Conservation (phyloP, 2,888 invertebrate species). For the Suillia variegata region DNA sequence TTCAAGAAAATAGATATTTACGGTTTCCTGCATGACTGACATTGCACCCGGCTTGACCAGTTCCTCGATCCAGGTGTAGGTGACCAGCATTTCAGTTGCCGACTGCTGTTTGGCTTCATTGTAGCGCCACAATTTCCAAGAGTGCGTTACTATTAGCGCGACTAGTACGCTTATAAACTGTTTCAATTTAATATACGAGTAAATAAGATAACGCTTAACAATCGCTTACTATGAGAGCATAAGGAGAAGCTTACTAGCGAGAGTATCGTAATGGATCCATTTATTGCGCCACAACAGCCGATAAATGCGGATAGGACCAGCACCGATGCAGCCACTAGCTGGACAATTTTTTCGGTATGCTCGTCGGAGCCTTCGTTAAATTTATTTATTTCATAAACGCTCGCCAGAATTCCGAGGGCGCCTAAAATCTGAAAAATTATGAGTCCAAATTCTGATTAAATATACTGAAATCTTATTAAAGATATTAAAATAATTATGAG, state of each 20-base stretch:
- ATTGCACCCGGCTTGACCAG: slow-evolving; percentile 42
- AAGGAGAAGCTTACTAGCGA: neutral
- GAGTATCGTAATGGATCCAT: slow-evolving; percentile 44
- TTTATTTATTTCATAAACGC: slow-evolving; percentile 42
- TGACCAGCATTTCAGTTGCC: slow-evolving; percentile 41
- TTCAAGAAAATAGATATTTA: slow-evolving; percentile 25
- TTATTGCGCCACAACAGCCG: slow-evolving; percentile 47
- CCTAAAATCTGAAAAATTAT: slow-evolving; percentile 47
- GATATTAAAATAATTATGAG: too few relatives aligned
- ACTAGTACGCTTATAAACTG: slow-evolving; percentile 43
- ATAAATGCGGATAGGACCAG: slow-evolving; percentile 43
- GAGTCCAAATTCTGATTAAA: too few relatives aligned
- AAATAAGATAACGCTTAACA: too few relatives aligned
- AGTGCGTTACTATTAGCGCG: slow-evolving; percentile 38
- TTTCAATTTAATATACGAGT: neutral
- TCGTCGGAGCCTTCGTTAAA: slow-evolving; percentile 41
- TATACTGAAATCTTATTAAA: too few relatives aligned
- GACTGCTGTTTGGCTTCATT: slow-evolving; percentile 39
- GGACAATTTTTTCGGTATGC: slow-evolving; percentile 41
- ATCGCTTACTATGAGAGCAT: too few relatives aligned
- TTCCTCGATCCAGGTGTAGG: slow-evolving; percentile 44
- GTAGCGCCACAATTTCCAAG: slow-evolving; percentile 45
- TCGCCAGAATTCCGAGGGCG: slow-evolving; percentile 40
- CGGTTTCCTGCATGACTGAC: slow-evolving; percentile 40
- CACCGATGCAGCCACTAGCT: slow-evolving; percentile 38